These are phyloP conservation scores for Bactericera cockerelli DNA, from an alignment of 1,140 invertebrate species.

Conservation along the genomic window DNA sequence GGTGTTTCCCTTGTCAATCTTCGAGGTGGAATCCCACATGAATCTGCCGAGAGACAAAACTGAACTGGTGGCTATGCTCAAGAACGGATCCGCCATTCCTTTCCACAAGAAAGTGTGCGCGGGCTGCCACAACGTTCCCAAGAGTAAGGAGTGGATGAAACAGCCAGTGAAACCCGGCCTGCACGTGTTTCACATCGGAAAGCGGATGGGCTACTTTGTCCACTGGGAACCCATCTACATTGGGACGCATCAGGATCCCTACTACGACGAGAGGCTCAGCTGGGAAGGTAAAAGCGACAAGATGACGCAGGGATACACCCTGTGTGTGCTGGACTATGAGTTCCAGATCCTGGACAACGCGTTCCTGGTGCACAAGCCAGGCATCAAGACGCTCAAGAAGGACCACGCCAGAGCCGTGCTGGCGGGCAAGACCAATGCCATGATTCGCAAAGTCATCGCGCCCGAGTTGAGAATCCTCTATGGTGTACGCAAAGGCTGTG, in stretches of 20 bases:
- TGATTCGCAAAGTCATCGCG: slow-evolving; percentile 63
- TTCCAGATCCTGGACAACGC: slow-evolving; percentile 79
- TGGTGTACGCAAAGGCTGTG: slow-evolving; percentile 58
- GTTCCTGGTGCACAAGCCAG: slow-evolving; percentile 71
- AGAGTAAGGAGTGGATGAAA: slow-evolving; percentile 59
- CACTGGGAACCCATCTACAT: slow-evolving; percentile 85
- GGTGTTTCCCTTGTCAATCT: slow-evolving; percentile 64
- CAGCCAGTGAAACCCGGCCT: slow-evolving; percentile 43
- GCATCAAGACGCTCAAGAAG: slow-evolving; percentile 62
- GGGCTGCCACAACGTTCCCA: slow-evolving; percentile 73
- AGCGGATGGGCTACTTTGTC: slow-evolving; percentile 55
- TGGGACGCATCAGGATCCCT: slow-evolving; percentile 65
- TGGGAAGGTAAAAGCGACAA: slow-evolving; percentile 83
- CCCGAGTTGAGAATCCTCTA: slow-evolving; percentile 69
- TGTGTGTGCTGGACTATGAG: slow-evolving; percentile 73
- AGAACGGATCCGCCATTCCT: slow-evolving; percentile 59
- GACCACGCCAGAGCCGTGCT: slow-evolving; percentile 54
- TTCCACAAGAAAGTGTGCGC: slow-evolving; percentile 82
- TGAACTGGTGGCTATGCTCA: slow-evolving; percentile 48
- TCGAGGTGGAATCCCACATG: slow-evolving; percentile 56
- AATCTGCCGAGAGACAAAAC: slow-evolving; percentile 23
- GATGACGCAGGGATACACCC: slow-evolving; percentile 82
- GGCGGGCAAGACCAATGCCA: slow-evolving; percentile 55
- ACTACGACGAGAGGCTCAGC: slow-evolving; percentile 71
- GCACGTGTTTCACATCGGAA: slow-evolving; percentile 67